Conservation (phyloP, 2,888 invertebrate genomes). For the Eustalomyia histrio region DNA sequence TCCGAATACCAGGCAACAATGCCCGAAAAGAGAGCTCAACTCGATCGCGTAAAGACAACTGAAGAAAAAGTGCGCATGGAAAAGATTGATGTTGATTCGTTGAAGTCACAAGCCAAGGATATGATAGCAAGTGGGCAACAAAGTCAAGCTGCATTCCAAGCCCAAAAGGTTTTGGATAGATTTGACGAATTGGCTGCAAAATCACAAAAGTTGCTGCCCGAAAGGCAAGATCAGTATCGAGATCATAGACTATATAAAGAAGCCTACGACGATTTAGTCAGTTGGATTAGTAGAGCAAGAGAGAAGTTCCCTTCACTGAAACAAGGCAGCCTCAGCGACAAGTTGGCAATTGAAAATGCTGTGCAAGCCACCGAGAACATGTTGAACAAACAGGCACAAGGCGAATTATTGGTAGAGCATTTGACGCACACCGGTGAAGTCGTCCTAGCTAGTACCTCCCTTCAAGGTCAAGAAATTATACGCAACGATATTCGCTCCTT, state of each 20-base stretch:
- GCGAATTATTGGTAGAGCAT: conserved; percentile 91
- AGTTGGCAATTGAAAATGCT: conserved; percentile 92
- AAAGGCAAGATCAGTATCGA: conserved; percentile 91
- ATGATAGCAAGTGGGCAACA: conserved; percentile 93
- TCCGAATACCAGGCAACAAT: conserved; percentile 88
- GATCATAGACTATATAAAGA: conserved; percentile 95
- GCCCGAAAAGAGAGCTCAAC: conserved; percentile 91
- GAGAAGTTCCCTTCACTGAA: conserved; percentile 94
- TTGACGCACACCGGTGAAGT: conserved; percentile 93
- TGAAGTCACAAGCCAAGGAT: conserved; percentile 91
- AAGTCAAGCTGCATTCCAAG: conserved; percentile 89
- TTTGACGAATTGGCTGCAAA: conserved; percentile 89
- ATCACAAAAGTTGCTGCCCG: conserved; percentile 87
- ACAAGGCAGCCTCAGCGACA: conserved; percentile 91
- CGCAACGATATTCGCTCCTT: conserved; percentile 91
- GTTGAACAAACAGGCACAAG: conserved; percentile 93
- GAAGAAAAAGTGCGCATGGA: conserved; percentile 94
- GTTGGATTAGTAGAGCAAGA: conserved; percentile 92
- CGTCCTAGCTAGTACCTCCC: conserved; percentile 89
- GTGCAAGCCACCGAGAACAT: conserved; percentile 92
- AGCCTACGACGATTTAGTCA: conserved; percentile 92
- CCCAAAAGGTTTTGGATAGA: conserved; percentile 90
- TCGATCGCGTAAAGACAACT: conserved; percentile 90
- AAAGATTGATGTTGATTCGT: conserved; percentile 91
- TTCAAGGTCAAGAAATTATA: conserved; percentile 88